phyloP scores from a whole-genome alignment of 2,113 vertebrate genomes.

The Chionomys nivalis region DNA sequence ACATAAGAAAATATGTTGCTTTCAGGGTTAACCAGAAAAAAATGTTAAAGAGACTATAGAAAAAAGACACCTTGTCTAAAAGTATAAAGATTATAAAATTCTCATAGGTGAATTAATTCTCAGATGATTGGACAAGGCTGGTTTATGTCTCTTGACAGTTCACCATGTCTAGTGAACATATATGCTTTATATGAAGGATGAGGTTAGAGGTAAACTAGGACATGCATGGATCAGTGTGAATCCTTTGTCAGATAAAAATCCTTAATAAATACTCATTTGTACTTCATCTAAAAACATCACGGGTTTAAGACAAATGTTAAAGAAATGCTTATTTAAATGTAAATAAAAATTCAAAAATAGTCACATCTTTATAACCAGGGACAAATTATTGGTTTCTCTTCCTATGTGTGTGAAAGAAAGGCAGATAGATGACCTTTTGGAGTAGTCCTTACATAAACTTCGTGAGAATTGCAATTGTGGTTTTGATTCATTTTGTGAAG shows the following conservation, averaged over 20 bases:
- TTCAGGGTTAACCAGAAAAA: neutral
- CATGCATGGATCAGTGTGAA: slow-evolving; percentile 41
- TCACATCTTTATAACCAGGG: slow-evolving; percentile 70
- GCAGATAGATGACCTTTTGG: slow-evolving; percentile 70
- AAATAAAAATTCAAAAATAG: slow-evolving; percentile 62
- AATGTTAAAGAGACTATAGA: neutral
- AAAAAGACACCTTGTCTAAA: slow-evolving; percentile 5
- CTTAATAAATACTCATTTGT: slow-evolving; percentile 44
- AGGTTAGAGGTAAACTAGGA: slow-evolving; percentile 39
- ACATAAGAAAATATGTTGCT: neutral
- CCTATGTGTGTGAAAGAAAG: slow-evolving; percentile 12
- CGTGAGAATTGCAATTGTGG: slow-evolving; percentile 61
- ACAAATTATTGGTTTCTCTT: slow-evolving; percentile 55
- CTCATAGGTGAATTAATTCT: neutral
- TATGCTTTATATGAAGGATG: neutral
- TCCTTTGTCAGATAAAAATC: slow-evolving; percentile 17
- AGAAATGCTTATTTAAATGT: slow-evolving; percentile 61
- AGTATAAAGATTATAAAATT: neutral
- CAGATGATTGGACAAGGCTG: neutral
- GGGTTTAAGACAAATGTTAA: slow-evolving; percentile 63
- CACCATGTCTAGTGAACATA: neutral
- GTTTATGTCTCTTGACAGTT: neutral
- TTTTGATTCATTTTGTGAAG: slow-evolving; percentile 75
- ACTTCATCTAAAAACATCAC: slow-evolving; percentile 9
- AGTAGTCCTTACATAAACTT: slow-evolving; percentile 61